Percentiles rank a stretch among this genome's conserved stretches.
Conservation (phyloP, 2,888 invertebrate genomes). For the Parelbella ahira region DNA sequence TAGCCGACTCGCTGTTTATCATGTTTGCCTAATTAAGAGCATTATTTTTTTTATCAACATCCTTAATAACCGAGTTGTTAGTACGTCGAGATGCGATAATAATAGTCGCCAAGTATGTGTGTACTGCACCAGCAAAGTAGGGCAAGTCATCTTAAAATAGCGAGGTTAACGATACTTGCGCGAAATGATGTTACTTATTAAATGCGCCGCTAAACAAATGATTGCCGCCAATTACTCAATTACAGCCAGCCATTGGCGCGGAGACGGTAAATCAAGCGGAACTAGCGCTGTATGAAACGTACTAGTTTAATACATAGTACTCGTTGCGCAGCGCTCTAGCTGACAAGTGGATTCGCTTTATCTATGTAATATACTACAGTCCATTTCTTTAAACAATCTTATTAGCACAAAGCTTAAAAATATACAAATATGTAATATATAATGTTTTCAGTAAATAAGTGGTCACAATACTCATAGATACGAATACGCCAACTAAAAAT, state of each 20-base stretch:
- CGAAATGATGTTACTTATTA: slow-evolving; percentile 55
- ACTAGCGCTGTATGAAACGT: too few species aligned
- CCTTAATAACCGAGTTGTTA: slow-evolving; percentile 31
- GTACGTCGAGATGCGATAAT: slow-evolving; percentile 29
- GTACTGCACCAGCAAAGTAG: slow-evolving; percentile 42
- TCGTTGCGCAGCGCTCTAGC: too few species aligned
- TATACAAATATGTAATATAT: too few species aligned
- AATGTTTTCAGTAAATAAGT: too few species aligned
- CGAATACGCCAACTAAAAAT: too few species aligned
- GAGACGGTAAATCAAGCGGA: slow-evolving; percentile 23
- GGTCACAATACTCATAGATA: too few species aligned
- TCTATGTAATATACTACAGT: too few species aligned
- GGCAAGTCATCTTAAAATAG: slow-evolving; percentile 62
- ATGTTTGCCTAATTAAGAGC: slow-evolving; percentile 31
- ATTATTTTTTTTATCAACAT: slow-evolving; percentile 30
- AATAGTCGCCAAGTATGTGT: too few species aligned
- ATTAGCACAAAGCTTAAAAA: too few species aligned
- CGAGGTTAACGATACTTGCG: slow-evolving; percentile 49
- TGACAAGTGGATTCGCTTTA: too few species aligned
- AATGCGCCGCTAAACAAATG: slow-evolving; percentile 59
- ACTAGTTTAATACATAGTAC: too few species aligned
- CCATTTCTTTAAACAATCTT: too few species aligned
- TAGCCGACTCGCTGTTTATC: slow-evolving; percentile 31
- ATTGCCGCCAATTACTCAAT: slow-evolving; percentile 60
- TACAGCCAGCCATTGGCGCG: slow-evolving; percentile 34